Evolutionary conservation across 2,113 vertebrate genomes (phyloP).

Genomic region (Tychaedon coryphoeus): DNA sequence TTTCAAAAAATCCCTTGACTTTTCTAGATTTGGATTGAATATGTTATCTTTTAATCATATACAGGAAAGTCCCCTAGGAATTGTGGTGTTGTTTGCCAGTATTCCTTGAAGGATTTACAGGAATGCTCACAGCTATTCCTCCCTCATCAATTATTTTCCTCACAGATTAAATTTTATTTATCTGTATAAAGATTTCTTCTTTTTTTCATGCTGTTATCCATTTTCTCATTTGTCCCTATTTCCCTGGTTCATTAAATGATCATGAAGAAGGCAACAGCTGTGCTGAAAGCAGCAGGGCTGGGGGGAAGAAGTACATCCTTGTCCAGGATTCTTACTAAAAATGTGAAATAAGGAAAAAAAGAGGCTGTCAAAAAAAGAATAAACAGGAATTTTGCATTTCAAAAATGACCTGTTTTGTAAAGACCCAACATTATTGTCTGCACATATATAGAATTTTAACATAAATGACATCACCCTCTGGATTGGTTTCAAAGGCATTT

Average conservation of each 20-base stretch:
- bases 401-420: not conserved
- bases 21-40: conserved; percentile 9
- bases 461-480: not conserved
- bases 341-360: not conserved
- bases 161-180: conserved; percentile 12
- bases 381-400: not conserved
- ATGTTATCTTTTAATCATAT: not conserved
- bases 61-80: not conserved
- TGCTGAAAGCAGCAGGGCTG: not conserved
- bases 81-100: not conserved
- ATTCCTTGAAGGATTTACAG: not conserved
- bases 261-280: not conserved
- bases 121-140: not conserved
- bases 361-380: not conserved
- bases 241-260: conserved; percentile 22
- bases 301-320: not conserved
- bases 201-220: not conserved
- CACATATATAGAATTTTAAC: not conserved
- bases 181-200: not conserved
- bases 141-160: conserved; percentile 26
- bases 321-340: not conserved
- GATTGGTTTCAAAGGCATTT: not conserved
- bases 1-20: conserved; percentile 6
- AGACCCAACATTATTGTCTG: not conserved
- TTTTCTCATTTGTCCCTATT: conserved; percentile 14